Base-by-base conservation (phyloP, 2,113 vertebrate genomes). In the Oncorhynchus mykiss region DNA sequence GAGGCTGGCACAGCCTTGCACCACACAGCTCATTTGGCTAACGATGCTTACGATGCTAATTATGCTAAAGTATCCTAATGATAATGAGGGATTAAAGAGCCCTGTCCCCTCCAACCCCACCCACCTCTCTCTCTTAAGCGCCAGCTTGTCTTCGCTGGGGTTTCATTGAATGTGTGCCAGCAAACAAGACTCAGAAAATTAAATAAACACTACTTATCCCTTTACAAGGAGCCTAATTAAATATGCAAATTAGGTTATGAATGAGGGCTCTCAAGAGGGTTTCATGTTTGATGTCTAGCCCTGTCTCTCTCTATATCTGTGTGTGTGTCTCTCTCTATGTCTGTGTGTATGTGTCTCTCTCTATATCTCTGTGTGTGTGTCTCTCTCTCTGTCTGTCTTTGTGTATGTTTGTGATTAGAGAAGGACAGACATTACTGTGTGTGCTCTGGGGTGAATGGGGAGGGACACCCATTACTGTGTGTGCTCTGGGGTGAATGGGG, bases 151-250 rank as follows among this genome's bases (percentile, higher is more conserved):
- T 75, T 73, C 84, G 9, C 39, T 45, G 39, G 39, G 39, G 9
- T 45, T 45, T 45, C 80, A 82, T 87, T 90, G 88, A 91, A 90
- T 87, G 71, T 60, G 74, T 88, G 85, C 87, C 87, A 89, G 82
- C 82, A 25, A 31, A 72, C 72, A 70, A 84, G 74, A 54, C 29
- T 64, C 80, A 9, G 70, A 77, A 92, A 95, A 95, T 90, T 92
- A 84, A 93, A 94, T 93, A 92, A 95, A 93, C 75, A 84, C 71
- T 87, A 84, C 84, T 93, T 88, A 90, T 88, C 90, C 76, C 71
- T 92, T 94, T 91, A 91, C 90, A 93, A 92, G 88, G 90, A 93
- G 87, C 76, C 87, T 93, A 92, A 94, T 92, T 94, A 95, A 95
- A 94, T 94, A 95, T 93, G 90, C 84, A 95, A 95, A 94, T 94